A percentile compares a stretch with the other conserved stretches of the same genome.
phyloP scores from a whole-genome alignment of 2,888 invertebrate species.

The Andrena minutula region DNA sequence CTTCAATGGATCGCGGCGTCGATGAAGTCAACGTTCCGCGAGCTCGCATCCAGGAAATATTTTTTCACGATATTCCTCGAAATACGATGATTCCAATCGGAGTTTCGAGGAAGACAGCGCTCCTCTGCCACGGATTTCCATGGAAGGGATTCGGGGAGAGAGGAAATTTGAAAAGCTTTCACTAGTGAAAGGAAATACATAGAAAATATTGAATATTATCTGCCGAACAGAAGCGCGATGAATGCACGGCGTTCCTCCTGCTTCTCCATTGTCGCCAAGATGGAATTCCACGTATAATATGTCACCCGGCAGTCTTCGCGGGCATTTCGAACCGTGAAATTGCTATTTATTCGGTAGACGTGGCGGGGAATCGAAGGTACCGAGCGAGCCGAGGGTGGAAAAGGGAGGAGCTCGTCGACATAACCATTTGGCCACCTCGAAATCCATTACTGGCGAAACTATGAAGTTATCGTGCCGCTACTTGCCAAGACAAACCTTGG shows the following conservation, averaged over 20 bases:
- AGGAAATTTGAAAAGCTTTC: constrained; percentile 10
- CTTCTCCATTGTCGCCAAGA: constrained; percentile 46
- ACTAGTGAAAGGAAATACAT: constrained; percentile 5
- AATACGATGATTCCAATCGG: too few species aligned
- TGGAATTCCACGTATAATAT: constrained; percentile 60
- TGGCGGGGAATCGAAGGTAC: constrained; percentile 13
- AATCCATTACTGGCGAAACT: constrained; percentile 70
- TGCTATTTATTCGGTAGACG: constrained; percentile 66
- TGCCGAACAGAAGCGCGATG: constrained; percentile 29
- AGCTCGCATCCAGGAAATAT: neutral
- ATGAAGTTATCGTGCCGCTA: constrained; percentile 66
- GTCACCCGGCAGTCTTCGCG: constrained; percentile 53
- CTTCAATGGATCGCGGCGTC: too few species aligned
- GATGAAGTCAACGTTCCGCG: neutral
- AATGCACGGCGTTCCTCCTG: constrained; percentile 20
- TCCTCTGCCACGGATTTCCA: neutral
- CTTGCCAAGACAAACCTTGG: constrained; percentile 65
- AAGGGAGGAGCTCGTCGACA: constrained; percentile 49
- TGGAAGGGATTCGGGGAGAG: neutral
- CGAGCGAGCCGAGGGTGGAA: constrained; percentile 2
- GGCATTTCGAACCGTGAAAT: constrained; percentile 65
- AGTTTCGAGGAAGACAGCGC: neutral
- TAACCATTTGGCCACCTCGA: constrained; percentile 73
- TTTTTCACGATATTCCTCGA: neutral
- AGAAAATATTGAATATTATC: constrained; percentile 39